A percentile compares a stretch with the other conserved stretches of the same genome.
Conservation (phyloP, 1,140 invertebrate species). For the Macrosteles quadrilineatus region DNA sequence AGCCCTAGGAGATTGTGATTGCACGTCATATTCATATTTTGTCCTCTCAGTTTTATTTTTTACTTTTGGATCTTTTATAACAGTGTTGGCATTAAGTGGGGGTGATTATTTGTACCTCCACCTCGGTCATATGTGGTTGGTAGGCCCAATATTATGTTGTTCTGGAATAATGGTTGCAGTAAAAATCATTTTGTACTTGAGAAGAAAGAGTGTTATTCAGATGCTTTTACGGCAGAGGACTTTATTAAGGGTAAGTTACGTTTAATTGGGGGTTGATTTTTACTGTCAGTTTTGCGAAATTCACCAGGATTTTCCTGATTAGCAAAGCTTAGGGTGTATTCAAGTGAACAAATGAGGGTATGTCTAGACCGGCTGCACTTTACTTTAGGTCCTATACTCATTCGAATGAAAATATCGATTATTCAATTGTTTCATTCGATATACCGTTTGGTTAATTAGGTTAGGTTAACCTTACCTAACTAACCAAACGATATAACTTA, state of each 20-base stretch:
- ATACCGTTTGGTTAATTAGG: too few relatives aligned
- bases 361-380: too few relatives aligned
- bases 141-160: constrained; percentile 68
- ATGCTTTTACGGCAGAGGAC: constrained; percentile 64
- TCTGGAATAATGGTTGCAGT: constrained; percentile 68
- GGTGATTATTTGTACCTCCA: constrained; percentile 58
- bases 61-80: constrained; percentile 64
- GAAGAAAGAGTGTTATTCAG: constrained; percentile 65
- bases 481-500: too few relatives aligned
- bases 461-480: too few relatives aligned
- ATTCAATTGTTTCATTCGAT: too few relatives aligned
- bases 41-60: constrained; percentile 63
- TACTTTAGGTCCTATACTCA: too few relatives aligned
- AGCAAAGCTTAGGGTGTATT: too few relatives aligned
- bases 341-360: too few relatives aligned
- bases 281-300: too few relatives aligned
- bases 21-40: constrained; percentile 66
- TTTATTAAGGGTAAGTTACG: constrained; percentile 57
- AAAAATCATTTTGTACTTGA: constrained; percentile 65
- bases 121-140: constrained; percentile 68
- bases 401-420: too few relatives aligned
- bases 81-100: constrained; percentile 62
- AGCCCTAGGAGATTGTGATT: constrained; percentile 63
- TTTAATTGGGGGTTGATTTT: too few relatives aligned
- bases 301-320: too few relatives aligned